phyloP scores from a whole-genome alignment of 2,888 invertebrate species.

The Micoletzkya japonica region DNA sequence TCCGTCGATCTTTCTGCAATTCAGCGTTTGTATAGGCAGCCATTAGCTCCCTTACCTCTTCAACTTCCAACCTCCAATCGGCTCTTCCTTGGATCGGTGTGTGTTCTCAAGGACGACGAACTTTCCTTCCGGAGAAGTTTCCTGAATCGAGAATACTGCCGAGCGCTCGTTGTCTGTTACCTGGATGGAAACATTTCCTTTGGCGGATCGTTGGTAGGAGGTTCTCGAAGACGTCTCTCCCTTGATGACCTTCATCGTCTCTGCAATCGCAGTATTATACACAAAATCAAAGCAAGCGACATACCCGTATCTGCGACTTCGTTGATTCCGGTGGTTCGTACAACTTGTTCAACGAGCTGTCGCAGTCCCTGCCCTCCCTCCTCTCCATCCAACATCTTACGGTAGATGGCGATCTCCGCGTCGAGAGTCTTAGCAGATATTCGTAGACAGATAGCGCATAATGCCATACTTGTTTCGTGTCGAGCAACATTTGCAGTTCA shows the following conservation, averaged over 20 bases:
- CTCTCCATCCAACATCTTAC: constrained; percentile 68
- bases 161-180: constrained; percentile 20
- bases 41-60: constrained; percentile 45
- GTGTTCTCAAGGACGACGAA: constrained; percentile 68
- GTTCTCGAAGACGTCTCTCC: constrained; percentile 68
- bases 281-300: no score
- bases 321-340: constrained; percentile 54
- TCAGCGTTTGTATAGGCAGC: background rate
- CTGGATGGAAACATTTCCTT: constrained; percentile 66
- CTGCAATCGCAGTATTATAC: constrained; percentile 30
- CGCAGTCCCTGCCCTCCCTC: constrained; percentile 65
- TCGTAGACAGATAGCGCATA: background rate
- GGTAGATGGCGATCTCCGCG: constrained; percentile 69
- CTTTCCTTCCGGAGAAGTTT: constrained; percentile 67
- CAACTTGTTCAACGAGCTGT: constrained; percentile 58
- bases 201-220: constrained; percentile 68
- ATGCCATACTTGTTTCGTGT: constrained; percentile 65
- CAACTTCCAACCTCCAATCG: constrained; percentile 64
- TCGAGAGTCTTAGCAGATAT: constrained; percentile 65
- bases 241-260: constrained; percentile 60
- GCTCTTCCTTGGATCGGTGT: constrained; percentile 61
- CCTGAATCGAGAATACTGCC: constrained; percentile 49
- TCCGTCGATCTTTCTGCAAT: constrained; percentile 41
- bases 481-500: constrained; percentile 66
- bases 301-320: constrained; percentile 50